Conservation (phyloP, 1,140 invertebrate genomes). For the Phortica variegata region DNA sequence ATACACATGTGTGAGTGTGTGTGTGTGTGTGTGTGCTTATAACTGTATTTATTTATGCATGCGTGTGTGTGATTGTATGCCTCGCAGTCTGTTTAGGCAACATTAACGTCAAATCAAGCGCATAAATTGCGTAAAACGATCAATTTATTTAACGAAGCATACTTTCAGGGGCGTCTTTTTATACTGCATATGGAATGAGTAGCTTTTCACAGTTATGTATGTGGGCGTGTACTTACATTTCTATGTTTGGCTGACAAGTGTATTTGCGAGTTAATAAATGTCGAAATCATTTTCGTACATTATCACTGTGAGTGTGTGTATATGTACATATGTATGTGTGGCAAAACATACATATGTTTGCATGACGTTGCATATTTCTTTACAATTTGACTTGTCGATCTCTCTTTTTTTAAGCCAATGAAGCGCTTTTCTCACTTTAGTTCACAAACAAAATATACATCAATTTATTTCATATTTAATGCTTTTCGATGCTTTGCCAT, state of each 20-base stretch:
- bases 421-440: not conserved
- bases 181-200: not conserved
- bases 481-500: not conserved
- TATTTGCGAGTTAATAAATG: constrained; percentile 46
- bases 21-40: no score
- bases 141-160: constrained; percentile 50
- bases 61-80: constrained; percentile 1
- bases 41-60: constrained; percentile 27
- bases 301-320: not conserved
- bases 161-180: constrained; percentile 23
- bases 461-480: not conserved
- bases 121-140: constrained; percentile 55
- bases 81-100: constrained; percentile 35
- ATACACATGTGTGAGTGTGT: constrained; percentile 13
- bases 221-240: not conserved
- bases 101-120: constrained; percentile 57
- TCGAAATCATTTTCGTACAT: constrained; percentile 15
- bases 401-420: constrained; percentile 16
- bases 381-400: constrained; percentile 24
- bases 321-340: not conserved
- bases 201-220: not conserved
- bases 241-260: constrained; percentile 35
- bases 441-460: not conserved
- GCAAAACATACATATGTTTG: constrained; percentile 8
- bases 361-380: constrained; percentile 19